These are phyloP conservation scores for Stichopus horrens DNA, from an alignment of 53 echinoderm and acorn worm species.

Conservation along the genomic window DNA sequence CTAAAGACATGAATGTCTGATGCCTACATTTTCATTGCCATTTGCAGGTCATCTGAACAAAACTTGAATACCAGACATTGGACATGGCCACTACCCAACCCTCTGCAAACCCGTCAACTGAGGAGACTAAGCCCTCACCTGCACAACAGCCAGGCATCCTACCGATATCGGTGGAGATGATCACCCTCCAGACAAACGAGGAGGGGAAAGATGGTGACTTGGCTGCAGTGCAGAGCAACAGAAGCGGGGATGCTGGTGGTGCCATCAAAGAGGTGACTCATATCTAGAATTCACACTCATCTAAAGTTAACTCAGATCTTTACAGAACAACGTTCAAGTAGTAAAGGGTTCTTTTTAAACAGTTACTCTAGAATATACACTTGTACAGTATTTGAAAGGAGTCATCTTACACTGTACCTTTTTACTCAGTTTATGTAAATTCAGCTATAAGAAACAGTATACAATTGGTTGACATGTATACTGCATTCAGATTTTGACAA, in stretches of 20 bases:
- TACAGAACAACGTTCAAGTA: neutral
- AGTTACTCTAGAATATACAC: neutral
- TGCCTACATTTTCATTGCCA: neutral
- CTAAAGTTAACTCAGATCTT: neutral
- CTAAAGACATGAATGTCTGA: too few species aligned
- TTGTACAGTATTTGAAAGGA: neutral
- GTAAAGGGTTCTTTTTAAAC: neutral
- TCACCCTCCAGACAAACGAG: constrained; percentile 35
- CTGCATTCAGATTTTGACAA: too few species aligned
- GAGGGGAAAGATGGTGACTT: constrained; percentile 18
- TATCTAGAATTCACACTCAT: neutral
- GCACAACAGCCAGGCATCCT: constrained; percentile 63
- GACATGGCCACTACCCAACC: constrained; percentile 65
- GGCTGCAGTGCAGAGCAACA: constrained; percentile 37
- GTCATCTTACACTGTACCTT: neutral
- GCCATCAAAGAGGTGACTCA: constrained; percentile 45
- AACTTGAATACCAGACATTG: constrained; percentile 29
- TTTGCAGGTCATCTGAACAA: constrained; percentile 29
- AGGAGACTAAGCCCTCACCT: constrained; percentile 46
- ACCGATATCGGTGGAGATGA: constrained; percentile 55
- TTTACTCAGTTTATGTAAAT: too few species aligned
- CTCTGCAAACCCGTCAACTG: constrained; percentile 63
- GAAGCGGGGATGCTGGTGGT: constrained; percentile 55
- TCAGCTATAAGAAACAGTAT: too few species aligned
- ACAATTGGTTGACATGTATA: too few species aligned